Evolutionary conservation across 2,113 vertebrate species (phyloP).

Genomic region (Gavia stellata): DNA sequence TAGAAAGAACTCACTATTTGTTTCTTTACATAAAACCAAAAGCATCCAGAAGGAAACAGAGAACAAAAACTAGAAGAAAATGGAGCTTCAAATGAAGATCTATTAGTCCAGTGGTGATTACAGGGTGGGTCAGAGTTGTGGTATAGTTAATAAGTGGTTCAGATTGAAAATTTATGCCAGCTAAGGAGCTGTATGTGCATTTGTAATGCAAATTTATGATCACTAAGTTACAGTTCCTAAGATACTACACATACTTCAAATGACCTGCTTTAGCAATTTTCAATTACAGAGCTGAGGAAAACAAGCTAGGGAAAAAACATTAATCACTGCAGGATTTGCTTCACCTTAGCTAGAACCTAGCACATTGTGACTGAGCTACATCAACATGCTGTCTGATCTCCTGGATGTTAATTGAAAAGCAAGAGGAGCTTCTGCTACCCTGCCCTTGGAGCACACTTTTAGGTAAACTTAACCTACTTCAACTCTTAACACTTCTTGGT

Average conservation of each 20-base stretch:
- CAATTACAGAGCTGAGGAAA: slow-evolving; percentile 19
- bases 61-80: not conserved
- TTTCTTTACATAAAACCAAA: not conserved
- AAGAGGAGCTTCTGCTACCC: not conserved
- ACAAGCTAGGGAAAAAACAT: not conserved
- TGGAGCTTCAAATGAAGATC: not conserved
- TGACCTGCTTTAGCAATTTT: slow-evolving; percentile 28
- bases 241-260: slow-evolving; percentile 31
- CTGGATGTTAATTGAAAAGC: not conserved
- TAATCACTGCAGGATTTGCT: not conserved
- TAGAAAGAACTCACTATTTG: not conserved
- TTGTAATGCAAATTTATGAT: slow-evolving; percentile 58
- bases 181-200: not conserved
- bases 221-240: slow-evolving; percentile 10
- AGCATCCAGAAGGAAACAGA: not conserved
- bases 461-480: not conserved
- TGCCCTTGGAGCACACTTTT: not conserved
- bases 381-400: not conserved
- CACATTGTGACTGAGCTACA: not conserved
- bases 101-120: slow-evolving; percentile 14
- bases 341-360: not conserved
- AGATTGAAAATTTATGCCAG: not conserved
- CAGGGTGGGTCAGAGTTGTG: not conserved
- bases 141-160: slow-evolving; percentile 29
- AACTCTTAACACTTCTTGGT: not conserved